Percentiles rank a stretch among this genome's conserved stretches.
phyloP scores from a whole-genome alignment of 1,140 invertebrate species.

The Sitodiplosis mosellana region DNA sequence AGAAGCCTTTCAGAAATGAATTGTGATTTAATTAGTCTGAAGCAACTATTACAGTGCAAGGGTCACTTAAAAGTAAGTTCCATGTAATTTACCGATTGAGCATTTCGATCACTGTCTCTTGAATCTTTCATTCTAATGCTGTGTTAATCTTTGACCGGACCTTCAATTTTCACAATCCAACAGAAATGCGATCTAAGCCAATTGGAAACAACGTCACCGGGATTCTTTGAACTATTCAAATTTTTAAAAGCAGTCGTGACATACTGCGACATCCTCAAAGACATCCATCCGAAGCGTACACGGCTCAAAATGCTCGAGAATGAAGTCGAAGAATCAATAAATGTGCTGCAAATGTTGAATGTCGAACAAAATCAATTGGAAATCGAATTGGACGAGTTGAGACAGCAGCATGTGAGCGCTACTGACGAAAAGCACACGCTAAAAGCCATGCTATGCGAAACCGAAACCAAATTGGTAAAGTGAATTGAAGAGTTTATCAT shows the following conservation, averaged over 20 bases:
- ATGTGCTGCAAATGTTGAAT: conserved; percentile 55
- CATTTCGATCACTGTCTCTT: neutral
- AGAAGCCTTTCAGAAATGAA: conserved; percentile 66
- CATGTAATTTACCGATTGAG: neutral
- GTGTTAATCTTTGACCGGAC: neutral
- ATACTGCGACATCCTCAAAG: conserved; percentile 67
- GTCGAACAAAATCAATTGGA: conserved; percentile 55
- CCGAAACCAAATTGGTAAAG: conserved; percentile 51
- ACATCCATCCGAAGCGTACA: conserved; percentile 77
- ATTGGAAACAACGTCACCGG: conserved; percentile 57
- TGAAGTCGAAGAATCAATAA: conserved; percentile 33
- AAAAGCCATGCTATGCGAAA: conserved; percentile 66
- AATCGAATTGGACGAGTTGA: conserved; percentile 43
- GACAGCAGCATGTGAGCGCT: conserved; percentile 54
- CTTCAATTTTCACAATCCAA: neutral
- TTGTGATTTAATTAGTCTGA: conserved; percentile 55
- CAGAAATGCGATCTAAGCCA: conserved; percentile 44
- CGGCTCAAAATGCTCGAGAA: conserved; percentile 54
- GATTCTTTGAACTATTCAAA: conserved; percentile 63
- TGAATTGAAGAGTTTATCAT: neutral
- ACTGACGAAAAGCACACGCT: conserved; percentile 53
- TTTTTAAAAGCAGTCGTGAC: conserved; percentile 71
- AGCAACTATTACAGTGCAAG: conserved; percentile 49
- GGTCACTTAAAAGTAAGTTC: conserved; percentile 41
- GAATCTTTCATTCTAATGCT: neutral